Conservation (phyloP, 2,797 vertebrate genomes). For the Sternotherus odoratus region DNA sequence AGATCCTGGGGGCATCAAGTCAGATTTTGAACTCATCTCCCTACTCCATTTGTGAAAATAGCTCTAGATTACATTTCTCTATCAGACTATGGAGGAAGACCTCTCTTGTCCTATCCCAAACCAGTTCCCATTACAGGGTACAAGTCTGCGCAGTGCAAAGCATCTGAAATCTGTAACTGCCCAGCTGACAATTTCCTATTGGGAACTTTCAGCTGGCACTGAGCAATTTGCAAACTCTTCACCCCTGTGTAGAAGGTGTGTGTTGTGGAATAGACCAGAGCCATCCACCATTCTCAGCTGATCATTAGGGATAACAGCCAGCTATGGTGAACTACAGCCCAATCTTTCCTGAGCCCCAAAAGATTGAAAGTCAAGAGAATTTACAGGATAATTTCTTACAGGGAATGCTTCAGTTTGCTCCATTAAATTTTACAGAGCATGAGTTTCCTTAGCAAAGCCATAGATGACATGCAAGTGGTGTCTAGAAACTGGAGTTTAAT, state of each 20-base stretch:
- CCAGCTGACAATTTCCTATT: background rate
- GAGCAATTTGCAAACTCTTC: accelerated
- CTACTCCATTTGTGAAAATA: background rate
- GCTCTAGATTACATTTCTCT: background rate
- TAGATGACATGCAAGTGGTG: background rate
- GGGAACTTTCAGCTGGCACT: background rate
- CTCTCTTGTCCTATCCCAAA: background rate
- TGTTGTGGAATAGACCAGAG: background rate
- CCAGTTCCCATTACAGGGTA: background rate
- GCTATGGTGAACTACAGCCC: accelerated
- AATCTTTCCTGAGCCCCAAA: too few species aligned
- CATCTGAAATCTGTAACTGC: background rate
- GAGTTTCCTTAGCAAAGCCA: background rate
- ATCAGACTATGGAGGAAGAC: background rate
- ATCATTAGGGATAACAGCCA: background rate
- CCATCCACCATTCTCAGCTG: background rate
- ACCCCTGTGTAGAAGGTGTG: accelerated
- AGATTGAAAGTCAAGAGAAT: accelerated
- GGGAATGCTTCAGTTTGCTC: background rate
- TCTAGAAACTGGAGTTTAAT: background rate
- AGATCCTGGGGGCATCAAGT: background rate
- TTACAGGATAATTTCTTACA: background rate
- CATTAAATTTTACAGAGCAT: background rate
- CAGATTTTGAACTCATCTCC: background rate
- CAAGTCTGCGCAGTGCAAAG: background rate